Evolutionary conservation across 2,113 vertebrate species (phyloP).

Genomic region (Onychostruthus taczanowskii): DNA sequence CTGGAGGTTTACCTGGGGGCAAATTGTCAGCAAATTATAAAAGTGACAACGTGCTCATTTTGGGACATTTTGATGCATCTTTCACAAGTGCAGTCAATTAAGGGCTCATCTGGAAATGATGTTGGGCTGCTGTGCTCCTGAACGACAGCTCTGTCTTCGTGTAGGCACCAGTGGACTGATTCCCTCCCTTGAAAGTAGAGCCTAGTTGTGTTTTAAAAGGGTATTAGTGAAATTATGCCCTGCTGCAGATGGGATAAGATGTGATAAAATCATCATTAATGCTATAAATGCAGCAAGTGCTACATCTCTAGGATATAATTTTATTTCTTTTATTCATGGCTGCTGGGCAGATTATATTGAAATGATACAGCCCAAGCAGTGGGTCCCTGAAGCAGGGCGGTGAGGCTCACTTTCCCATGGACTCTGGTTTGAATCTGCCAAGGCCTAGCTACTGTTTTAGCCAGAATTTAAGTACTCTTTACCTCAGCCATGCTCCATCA

Average conservation of each 20-base stretch:
- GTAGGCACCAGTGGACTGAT: not conserved
- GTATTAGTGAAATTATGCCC: not conserved
- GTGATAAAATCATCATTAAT: not conserved
- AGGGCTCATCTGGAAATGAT: not conserved
- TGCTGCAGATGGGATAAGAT: not conserved
- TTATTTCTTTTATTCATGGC: not conserved
- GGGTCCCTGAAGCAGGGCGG: not conserved
- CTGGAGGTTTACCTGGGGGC: not conserved
- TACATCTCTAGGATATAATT: not conserved
- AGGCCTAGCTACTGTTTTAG: not conserved
- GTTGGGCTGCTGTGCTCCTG: not conserved
- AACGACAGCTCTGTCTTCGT: not conserved
- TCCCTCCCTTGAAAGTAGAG: not conserved
- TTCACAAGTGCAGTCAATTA: constrained; percentile 23
- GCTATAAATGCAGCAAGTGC: not conserved
- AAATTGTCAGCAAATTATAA: constrained; percentile 22
- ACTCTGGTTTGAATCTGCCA: not conserved
- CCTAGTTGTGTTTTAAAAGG: not conserved
- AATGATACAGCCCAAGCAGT: not conserved
- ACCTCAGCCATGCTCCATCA: not conserved
- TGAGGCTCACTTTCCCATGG: not conserved
- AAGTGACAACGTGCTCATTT: not conserved
- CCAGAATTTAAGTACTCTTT: not conserved
- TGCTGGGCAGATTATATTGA: not conserved
- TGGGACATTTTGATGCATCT: constrained; percentile 22